Evolutionary conservation across 2,113 vertebrate species (phyloP).

Genomic region (Cyphomyrus discorhynchus): DNA sequence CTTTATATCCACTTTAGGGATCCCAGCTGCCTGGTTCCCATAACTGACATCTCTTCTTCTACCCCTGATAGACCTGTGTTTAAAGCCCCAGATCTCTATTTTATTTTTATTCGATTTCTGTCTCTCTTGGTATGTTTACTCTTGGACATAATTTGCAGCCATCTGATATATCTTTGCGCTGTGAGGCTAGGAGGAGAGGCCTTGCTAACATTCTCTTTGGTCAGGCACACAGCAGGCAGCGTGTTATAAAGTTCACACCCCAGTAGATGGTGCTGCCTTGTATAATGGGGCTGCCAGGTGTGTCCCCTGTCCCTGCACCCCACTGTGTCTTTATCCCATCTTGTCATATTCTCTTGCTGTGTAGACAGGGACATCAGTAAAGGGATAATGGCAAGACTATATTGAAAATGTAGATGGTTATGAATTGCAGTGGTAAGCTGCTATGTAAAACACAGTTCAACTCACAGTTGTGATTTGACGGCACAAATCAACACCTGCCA

Average conservation of each 20-base stretch:
- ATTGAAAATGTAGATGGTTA: background rate
- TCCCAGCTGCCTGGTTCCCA: background rate
- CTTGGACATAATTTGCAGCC: background rate
- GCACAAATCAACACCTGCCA: background rate
- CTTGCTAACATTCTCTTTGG: too few relatives aligned
- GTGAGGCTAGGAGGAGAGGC: too few relatives aligned
- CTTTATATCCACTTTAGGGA: background rate
- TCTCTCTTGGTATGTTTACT: background rate
- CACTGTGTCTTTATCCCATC: background rate
- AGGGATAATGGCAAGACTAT: background rate
- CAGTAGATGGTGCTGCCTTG: background rate
- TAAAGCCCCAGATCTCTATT: background rate
- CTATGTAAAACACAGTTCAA: background rate
- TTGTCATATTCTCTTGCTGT: background rate
- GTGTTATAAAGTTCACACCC: background rate
- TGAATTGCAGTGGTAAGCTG: background rate
- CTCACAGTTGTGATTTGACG: background rate
- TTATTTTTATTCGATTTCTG: background rate
- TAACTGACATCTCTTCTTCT: background rate
- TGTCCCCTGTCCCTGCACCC: too few relatives aligned
- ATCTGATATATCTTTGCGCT: background rate
- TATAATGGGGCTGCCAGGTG: too few relatives aligned
- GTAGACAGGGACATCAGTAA: background rate
- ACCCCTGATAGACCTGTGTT: background rate
- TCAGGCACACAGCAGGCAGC: background rate